Conservation (phyloP, 1,140 invertebrate species). For the Cephus cinctus region DNA sequence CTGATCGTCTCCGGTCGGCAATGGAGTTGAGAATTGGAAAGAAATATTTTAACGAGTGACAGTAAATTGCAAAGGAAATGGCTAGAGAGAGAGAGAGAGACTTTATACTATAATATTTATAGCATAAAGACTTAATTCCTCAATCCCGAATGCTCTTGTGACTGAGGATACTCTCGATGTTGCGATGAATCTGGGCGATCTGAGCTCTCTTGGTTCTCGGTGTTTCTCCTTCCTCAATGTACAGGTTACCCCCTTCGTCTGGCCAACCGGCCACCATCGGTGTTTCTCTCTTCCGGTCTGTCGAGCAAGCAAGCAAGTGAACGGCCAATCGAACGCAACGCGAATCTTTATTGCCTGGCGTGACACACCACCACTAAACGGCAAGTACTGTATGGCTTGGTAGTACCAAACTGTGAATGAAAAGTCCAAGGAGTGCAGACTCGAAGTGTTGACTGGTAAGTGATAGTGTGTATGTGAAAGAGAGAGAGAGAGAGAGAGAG, state of each 20-base stretch:
- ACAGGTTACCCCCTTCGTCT: conserved; percentile 43
- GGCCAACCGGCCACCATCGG: conserved; percentile 38
- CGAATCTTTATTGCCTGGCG: conserved; percentile 1
- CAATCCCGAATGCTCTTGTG: too few relatives aligned
- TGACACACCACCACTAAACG: background rate
- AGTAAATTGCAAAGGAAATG: too few relatives aligned
- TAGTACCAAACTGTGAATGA: background rate
- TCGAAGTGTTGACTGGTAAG: too few relatives aligned
- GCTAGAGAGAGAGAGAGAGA: too few relatives aligned
- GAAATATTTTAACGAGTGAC: too few relatives aligned
- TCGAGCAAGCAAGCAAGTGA: conserved; percentile 12
- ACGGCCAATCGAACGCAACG: conserved; percentile 10
- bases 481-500: too few relatives aligned
- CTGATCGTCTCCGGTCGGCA: too few relatives aligned
- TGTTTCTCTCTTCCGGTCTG: conserved; percentile 44
- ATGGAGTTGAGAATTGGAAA: too few relatives aligned
- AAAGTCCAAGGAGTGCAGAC: background rate
- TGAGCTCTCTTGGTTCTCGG: conserved; percentile 31
- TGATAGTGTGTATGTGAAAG: too few relatives aligned
- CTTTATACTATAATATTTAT: too few relatives aligned
- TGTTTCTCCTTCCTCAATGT: conserved; percentile 44
- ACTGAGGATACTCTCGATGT: conserved; percentile 46
- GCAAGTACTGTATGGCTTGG: background rate
- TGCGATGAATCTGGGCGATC: conserved; percentile 43
- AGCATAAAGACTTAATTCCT: too few relatives aligned